phyloP scores from a whole-genome alignment of 1,140 invertebrate species.

The Lanistes nyassanus region DNA sequence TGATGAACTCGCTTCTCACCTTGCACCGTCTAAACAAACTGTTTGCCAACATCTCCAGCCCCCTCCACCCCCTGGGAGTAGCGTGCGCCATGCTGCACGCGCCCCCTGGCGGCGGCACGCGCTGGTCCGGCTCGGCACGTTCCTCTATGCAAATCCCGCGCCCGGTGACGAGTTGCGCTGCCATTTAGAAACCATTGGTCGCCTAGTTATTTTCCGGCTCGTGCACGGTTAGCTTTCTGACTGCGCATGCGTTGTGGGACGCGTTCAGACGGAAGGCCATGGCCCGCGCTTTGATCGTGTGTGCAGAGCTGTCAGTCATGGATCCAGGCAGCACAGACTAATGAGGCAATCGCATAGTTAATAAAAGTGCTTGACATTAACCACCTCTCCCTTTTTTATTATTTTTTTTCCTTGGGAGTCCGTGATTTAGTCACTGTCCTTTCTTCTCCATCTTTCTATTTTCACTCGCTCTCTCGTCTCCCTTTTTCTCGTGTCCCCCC shows the following conservation, averaged over 20 bases:
- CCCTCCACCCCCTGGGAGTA: background rate
- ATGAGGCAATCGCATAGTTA: background rate
- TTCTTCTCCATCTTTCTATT: too few relatives aligned
- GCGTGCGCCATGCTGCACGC: background rate
- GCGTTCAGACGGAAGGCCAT: background rate
- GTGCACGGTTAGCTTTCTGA: background rate
- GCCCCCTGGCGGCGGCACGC: background rate
- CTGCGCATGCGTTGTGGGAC: conserved; percentile 3
- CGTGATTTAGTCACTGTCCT: too few relatives aligned
- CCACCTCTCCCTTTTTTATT: background rate
- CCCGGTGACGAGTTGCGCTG: background rate
- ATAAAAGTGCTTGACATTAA: background rate
- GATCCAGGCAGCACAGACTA: background rate
- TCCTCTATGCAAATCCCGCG: conserved; percentile 8
- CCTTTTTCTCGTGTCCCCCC: too few relatives aligned
- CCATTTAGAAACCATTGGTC: conserved; percentile 10
- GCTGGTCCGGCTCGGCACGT: background rate
- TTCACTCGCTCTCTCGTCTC: too few relatives aligned
- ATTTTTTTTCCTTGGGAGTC: too few relatives aligned
- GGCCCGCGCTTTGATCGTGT: background rate
- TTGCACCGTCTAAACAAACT: background rate
- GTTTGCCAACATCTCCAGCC: background rate
- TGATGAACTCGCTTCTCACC: background rate
- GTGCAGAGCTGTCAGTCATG: background rate
- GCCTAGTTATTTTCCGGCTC: background rate